These are phyloP conservation scores for Halesus radiatus DNA, from an alignment of 1,140 invertebrate genomes.

Conservation along the genomic window DNA sequence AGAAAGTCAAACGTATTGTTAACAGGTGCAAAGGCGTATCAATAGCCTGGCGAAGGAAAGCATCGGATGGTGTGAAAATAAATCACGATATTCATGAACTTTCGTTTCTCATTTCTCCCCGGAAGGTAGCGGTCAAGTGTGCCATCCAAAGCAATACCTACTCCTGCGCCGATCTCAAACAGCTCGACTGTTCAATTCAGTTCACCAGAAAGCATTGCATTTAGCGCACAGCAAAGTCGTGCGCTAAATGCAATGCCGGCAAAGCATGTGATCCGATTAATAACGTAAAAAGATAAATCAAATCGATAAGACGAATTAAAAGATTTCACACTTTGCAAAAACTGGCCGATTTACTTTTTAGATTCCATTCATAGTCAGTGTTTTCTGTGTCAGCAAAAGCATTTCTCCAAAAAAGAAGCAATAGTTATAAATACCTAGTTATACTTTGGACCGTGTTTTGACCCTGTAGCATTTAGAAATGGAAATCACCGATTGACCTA, in stretches of 20 bases:
- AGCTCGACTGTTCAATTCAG: no score
- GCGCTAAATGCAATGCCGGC: no score
- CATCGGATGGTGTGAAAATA: not conserved
- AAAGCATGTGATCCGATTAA: not conserved
- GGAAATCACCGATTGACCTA: conserved; percentile 23
- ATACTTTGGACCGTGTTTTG: not conserved
- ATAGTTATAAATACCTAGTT: no score
- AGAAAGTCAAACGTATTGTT: not conserved
- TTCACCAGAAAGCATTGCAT: no score
- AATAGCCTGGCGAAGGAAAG: not conserved
- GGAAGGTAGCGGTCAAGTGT: no score
- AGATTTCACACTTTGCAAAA: not conserved
- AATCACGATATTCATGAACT: conserved; percentile 12
- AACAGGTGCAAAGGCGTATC: not conserved
- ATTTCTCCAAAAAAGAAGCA: not conserved
- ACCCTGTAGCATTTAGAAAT: conserved; percentile 7
- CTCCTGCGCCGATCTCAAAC: no score
- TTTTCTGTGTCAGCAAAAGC: not conserved
- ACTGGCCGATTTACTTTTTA: no score
- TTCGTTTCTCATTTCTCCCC: not conserved
- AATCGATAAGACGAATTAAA: not conserved
- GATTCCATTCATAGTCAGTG: no score
- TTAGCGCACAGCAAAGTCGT: no score
- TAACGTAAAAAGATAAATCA: not conserved
- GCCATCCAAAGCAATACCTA: no score